Evolutionary conservation across 2,113 vertebrate genomes (phyloP).

Genomic region (Chaenocephalus aceratus): DNA sequence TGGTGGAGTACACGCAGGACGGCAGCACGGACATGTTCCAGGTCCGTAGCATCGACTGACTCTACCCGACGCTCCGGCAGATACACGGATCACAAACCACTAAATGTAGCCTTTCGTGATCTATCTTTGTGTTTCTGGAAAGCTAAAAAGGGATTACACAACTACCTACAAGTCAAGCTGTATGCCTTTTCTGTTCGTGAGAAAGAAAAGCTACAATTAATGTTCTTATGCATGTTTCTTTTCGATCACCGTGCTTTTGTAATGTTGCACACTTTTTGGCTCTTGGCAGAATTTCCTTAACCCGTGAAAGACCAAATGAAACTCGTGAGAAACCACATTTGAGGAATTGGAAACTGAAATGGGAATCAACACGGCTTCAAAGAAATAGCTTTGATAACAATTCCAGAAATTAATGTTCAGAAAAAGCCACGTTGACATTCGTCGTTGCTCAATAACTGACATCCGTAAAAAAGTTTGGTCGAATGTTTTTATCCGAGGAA

Average conservation of each 20-base stretch:
- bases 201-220: too few species aligned
- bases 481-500: too few species aligned
- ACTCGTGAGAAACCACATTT: neutral
- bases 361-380: neutral
- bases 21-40: conserved; percentile 95
- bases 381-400: too few species aligned
- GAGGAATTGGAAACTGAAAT: neutral
- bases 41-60: conserved; percentile 54
- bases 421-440: too few species aligned
- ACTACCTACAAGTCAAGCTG: too few species aligned
- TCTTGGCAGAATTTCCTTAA: neutral
- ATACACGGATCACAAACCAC: neutral
- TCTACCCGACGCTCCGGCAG: neutral
- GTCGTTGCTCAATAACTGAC: too few species aligned
- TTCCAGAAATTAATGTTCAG: too few species aligned
- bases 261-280: neutral
- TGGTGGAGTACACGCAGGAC: conserved; percentile 97
- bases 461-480: too few species aligned
- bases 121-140: too few species aligned
- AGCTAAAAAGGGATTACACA: too few species aligned
- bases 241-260: neutral
- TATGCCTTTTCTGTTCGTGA: too few species aligned
- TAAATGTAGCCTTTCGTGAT: neutral
- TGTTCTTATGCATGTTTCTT: too few species aligned
- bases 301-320: neutral